Base-by-base conservation (phyloP, 2,113 vertebrate genomes). In the Atrichornis clamosus region DNA sequence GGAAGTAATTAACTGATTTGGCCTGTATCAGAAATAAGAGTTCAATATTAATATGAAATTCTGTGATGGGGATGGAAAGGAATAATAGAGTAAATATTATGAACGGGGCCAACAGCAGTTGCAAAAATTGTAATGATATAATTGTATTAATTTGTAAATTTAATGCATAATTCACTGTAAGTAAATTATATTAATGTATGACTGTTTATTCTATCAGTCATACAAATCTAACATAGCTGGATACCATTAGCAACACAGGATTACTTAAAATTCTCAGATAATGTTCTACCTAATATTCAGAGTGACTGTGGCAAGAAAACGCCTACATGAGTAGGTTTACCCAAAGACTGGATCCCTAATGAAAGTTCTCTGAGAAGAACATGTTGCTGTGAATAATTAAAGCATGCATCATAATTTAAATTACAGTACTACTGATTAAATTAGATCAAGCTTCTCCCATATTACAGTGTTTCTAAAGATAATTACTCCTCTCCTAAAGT, bases 311-410 rank as follows among this genome's bases (percentile, higher is more conserved):
- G n/a, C 37, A 85, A 93, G 58, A 76, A 87, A 65, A 89, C 16
- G 52, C 39, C 28, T 72, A 85, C 35, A 52, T 56, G 24, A 60
- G 28, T 60, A 70, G 27, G 6, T 78, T 87, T 95, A 94, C 26
- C 41, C 62, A 60, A 7, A 62, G 62, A 82, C 37, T 21, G 6
- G 32, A 44, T 65, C 46, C 9, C 41, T 79, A 84, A 91, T 91
- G 87, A 89, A 86, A 94, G 13, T 44, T 91, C 90, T 94, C 41
- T 81, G 72, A 95, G 64, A 95, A 95, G 72, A 81, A 47, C 70
- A 87, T 89, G 74, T 91, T 53, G 50, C 55, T 70, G 65, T 95
- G 69, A 97, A 95, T 97, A 96, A 96, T 96, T 95, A 97, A 96
- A 97, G 22, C 47, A 58, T 93, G 67, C 59, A 94, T 82, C 52